phyloP scores from a whole-genome alignment of 2,113 vertebrate genomes.

The Stomatorhinus ivindoensis region DNA sequence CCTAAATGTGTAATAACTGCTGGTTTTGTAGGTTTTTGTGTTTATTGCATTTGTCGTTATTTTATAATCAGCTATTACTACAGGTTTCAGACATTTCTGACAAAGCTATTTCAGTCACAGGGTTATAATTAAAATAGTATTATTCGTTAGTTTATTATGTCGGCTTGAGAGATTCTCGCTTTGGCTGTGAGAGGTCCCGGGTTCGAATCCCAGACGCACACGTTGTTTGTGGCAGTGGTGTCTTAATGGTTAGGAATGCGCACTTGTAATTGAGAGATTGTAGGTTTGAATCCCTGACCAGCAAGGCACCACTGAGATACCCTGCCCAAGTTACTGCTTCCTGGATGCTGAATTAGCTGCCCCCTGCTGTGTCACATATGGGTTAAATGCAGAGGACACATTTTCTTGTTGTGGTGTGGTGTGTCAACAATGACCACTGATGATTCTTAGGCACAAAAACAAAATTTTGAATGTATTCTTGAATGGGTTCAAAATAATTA shows the following conservation, averaged over 20 bases:
- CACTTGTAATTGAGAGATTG: too few species aligned
- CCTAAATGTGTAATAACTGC: not conserved
- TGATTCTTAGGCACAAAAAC: not conserved
- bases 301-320: too few species aligned
- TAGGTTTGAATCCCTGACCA: too few species aligned
- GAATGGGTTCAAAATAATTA: not conserved
- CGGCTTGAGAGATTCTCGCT: constrained; percentile 34
- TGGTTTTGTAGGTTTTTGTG: not conserved
- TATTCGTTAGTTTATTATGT: not conserved
- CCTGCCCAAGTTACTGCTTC: too few species aligned
- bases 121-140: not conserved
- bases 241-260: too few species aligned
- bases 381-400: too few species aligned
- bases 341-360: too few species aligned
- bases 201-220: constrained; percentile 32
- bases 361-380: too few species aligned
- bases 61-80: not conserved
- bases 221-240: too few species aligned
- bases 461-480: not conserved
- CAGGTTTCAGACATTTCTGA: not conserved
- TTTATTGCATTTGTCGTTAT: not conserved
- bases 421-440: too few species aligned
- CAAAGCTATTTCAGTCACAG: not conserved
- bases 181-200: constrained; percentile 33
- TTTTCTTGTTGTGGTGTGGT: too few species aligned